phyloP scores from a whole-genome alignment of 2,888 invertebrate genomes.

The Chouioia cunea region DNA sequence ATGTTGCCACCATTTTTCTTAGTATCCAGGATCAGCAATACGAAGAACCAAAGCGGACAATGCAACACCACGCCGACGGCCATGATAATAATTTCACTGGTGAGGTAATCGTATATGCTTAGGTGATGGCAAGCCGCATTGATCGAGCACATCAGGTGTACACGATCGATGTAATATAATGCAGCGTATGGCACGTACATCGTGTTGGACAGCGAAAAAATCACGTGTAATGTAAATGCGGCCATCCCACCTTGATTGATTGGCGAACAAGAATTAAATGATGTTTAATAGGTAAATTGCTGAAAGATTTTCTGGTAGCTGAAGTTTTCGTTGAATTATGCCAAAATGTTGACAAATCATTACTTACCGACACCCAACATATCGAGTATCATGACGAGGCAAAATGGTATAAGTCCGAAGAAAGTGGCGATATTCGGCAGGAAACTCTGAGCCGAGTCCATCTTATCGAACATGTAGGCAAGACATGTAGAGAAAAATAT shows the following conservation, averaged over 20 bases:
- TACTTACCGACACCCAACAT: constrained; percentile 77
- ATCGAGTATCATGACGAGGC: constrained; percentile 79
- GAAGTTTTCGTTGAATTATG: no score
- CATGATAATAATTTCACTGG: constrained; percentile 79
- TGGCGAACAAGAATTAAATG: no score
- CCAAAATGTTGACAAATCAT: neutral
- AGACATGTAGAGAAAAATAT: constrained; percentile 82
- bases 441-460: constrained; percentile 85
- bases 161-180: constrained; percentile 84
- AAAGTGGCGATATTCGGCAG: constrained; percentile 83
- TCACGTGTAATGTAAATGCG: constrained; percentile 78
- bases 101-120: constrained; percentile 77
- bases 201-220: constrained; percentile 81
- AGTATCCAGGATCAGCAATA: constrained; percentile 76
- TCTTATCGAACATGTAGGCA: constrained; percentile 85
- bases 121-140: constrained; percentile 77
- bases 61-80: constrained; percentile 77
- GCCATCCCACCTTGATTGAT: constrained; percentile 73
- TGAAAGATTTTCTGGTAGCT: no score
- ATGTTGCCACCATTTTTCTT: constrained; percentile 76
- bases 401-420: constrained; percentile 81
- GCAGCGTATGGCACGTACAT: constrained; percentile 88
- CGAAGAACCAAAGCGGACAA: constrained; percentile 77
- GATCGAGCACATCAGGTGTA: constrained; percentile 80
- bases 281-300: no score